Evolutionary conservation across 2,113 vertebrate species (phyloP).

Genomic region (Turnix velox): DNA sequence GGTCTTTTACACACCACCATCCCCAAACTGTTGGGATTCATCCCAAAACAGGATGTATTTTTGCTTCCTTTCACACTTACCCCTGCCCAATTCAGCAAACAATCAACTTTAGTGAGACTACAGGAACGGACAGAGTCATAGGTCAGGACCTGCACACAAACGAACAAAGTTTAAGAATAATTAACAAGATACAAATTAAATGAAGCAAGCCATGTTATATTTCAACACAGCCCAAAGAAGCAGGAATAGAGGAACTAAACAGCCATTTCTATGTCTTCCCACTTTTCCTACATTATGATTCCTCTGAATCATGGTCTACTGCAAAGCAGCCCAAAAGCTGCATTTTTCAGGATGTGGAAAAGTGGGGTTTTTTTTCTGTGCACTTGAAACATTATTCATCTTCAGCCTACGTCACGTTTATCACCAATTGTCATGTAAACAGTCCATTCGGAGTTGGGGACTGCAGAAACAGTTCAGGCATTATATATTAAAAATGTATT

Average conservation of each 20-base stretch:
- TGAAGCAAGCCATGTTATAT: background rate
- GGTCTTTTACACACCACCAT: background rate
- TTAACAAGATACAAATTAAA: background rate
- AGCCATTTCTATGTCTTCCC: background rate
- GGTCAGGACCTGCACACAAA: background rate
- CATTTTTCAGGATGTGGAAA: background rate
- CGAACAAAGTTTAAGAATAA: background rate
- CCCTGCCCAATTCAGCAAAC: background rate
- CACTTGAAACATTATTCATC: background rate
- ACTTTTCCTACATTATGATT: background rate
- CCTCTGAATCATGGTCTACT: background rate
- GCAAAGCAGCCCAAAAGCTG: background rate
- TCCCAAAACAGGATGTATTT: background rate
- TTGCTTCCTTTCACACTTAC: background rate
- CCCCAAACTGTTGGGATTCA: fast-evolving
- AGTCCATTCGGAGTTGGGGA: background rate
- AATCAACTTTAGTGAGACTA: background rate
- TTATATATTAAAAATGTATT: no score
- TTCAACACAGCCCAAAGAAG: background rate
- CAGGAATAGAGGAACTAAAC: background rate
- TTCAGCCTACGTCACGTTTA: background rate
- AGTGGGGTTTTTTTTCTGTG: background rate
- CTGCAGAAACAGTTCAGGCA: background rate
- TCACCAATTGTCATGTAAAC: background rate
- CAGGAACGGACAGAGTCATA: background rate